Evolutionary conservation across 2,888 invertebrate genomes (phyloP), one percentile per base, ranked within the genome.

Genomic region (Macrophya alboannulata): DNA sequence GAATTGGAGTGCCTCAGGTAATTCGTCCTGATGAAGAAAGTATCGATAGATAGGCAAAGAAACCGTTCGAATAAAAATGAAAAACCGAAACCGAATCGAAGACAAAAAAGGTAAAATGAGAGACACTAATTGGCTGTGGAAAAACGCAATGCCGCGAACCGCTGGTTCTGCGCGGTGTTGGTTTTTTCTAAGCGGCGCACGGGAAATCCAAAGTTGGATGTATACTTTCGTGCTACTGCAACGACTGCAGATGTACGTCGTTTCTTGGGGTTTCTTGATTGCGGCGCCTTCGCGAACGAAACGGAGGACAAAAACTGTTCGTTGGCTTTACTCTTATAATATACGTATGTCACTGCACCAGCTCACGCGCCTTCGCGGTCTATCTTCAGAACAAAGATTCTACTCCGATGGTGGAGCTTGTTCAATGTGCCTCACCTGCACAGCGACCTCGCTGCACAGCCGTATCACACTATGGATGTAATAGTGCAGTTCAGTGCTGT

Each of bases 161-260:
- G 40, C 51, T 79, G 79, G 48, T 15, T 37, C 37, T 37, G 1
- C 12, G 21, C 25, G 72, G 21, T 43, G 15, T 51, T 31, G 81
- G n/a, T n/a, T 81, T 81, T 81, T 81, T 81, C 62, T 62, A 62
- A 81, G 43, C 62, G 81, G 81, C 81, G 81, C 79, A 62, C n/a
- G 62, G 81, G 62, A 81, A 81, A 81, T 81, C 81, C 81, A 81
- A 81, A 81, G 59, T 62, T 62, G 81, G 81, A 40, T 21, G 40
- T n/a, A n/a, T n/a, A n/a, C n/a, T 40, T 59, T 59, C n/a, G 37
- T 43, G 21, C 31, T n/a, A 31, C 77, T 6, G 0, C 40, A 62
- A 25, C 21, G 21, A 48, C n/a, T n/a, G n/a, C 55, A 25, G n/a
- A 21, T 76, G 12, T 12, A 25, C 48, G 21, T 10, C 79, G 62